A percentile compares a stretch with the other conserved stretches of the same genome.
These are phyloP conservation scores for Manis javanica DNA, from an alignment of 2,797 vertebrate species.

Conservation along the genomic window DNA sequence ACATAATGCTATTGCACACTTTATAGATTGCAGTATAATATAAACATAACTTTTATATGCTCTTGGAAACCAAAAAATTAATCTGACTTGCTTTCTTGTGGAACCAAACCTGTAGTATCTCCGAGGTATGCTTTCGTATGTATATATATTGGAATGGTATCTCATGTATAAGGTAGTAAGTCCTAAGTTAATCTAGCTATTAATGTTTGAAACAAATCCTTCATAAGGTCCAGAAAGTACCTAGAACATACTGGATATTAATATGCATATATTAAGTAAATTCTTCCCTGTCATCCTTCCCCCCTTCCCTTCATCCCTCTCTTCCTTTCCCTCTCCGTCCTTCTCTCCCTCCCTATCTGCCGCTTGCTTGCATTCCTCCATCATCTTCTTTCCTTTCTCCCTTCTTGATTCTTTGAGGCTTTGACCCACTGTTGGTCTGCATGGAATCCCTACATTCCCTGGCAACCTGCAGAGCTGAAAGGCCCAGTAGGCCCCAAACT, in stretches of 20 bases:
- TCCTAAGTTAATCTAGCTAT: neutral
- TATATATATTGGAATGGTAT: neutral
- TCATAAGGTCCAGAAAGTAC: neutral
- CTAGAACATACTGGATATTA: neutral
- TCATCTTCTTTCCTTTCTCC: neutral
- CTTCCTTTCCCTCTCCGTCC: neutral
- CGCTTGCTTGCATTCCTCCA: neutral
- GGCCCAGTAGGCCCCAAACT: neutral
- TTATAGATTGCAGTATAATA: too few species aligned
- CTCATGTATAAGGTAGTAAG: neutral
- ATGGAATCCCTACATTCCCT: neutral
- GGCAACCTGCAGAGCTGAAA: neutral
- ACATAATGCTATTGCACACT: too few species aligned
- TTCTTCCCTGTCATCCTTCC: neutral
- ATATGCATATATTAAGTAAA: neutral
- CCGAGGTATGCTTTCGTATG: too few species aligned
- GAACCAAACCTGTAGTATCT: too few species aligned
- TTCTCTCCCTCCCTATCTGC: neutral
- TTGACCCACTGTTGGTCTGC: neutral
- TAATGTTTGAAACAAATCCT: neutral
- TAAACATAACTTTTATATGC: too few species aligned
- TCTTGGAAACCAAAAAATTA: too few species aligned
- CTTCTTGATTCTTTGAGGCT: neutral
- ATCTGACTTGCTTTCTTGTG: too few species aligned
- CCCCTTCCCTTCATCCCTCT: neutral